Base-by-base conservation (phyloP, 2,797 vertebrate species). In the Denticeps clupeoides region DNA sequence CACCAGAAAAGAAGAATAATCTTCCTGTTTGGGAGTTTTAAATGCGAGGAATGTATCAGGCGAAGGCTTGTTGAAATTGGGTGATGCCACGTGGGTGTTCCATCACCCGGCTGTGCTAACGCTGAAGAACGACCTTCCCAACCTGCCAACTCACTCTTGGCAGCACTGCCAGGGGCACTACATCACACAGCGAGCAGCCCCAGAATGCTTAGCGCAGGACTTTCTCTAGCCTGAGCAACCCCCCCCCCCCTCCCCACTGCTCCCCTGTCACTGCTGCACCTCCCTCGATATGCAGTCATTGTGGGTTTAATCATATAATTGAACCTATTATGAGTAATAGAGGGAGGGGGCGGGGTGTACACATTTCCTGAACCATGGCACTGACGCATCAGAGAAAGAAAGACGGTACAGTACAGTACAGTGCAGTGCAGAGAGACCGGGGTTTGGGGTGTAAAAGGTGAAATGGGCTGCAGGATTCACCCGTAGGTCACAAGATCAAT, bases 301-400 rank as follows among this genome's bases (percentile, higher is more conserved):
- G 68, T 58, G 56, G 49, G 63, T 47, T 8, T 74, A 69, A 78
- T 74, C 57, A 59, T 49, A 56, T 74, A 78, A 82, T 81, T 70
- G 75, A 56, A 60, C 57, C 58, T 58, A 64, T 78, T 72, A 67
- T 50, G 59, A 59, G 49, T 57, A 61, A 58, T 56, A 53, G 23
- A 21, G 7, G 32, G 22, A 23, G 31, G 41, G 32, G 47, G 8
- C n/a, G n/a, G n/a, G n/a, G n/a, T n/a, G n/a, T n/a, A n/a, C n/a
- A n/a, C n/a, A n/a, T n/a, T n/a, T n/a, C n/a, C n/a, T n/a, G n/a
- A n/a, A n/a, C n/a, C n/a, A n/a, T n/a, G n/a, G n/a, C n/a, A n/a
- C n/a, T n/a, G n/a, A n/a, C n/a, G n/a, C n/a, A n/a, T n/a, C n/a
- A 37, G 25, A 49, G 15, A n/a, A 7, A 15, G 21, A 24, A n/a